Percentiles rank a stretch among this genome's conserved stretches.
phyloP scores from a whole-genome alignment of 1,140 invertebrate genomes.

The Pseudomyrmex dendroicus region DNA sequence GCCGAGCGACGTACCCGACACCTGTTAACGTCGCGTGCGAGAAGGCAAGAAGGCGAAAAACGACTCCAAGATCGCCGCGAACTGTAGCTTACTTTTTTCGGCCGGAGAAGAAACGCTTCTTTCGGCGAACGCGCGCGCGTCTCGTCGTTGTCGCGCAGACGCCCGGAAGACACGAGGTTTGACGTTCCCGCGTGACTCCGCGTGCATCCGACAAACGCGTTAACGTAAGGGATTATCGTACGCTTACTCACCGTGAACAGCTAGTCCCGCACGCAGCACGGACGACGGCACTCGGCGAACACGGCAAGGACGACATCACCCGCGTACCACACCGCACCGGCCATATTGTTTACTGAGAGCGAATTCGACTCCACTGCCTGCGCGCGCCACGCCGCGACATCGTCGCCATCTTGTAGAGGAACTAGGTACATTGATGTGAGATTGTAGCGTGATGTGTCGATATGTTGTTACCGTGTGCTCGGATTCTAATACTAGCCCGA shows the following conservation, averaged over 20 bases:
- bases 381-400: constrained; percentile 19
- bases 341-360: constrained; percentile 80
- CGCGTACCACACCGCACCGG: constrained; percentile 74
- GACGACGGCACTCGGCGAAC: constrained; percentile 56
- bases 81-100: background rate
- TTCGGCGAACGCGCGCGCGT: background rate
- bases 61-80: background rate
- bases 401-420: constrained; percentile 9
- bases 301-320: constrained; percentile 76
- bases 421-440: background rate
- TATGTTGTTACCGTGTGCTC: too few species aligned
- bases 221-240: too few species aligned
- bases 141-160: too few species aligned
- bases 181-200: background rate
- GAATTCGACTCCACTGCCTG: constrained; percentile 41
- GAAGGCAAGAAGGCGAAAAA: background rate
- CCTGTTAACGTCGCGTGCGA: constrained; percentile 6
- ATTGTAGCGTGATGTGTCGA: background rate
- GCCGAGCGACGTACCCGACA: background rate
- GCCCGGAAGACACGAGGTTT: background rate
- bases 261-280: constrained; percentile 62
- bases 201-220: background rate
- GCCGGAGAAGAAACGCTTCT: background rate
- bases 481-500: too few species aligned
- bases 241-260: constrained; percentile 70